phyloP scores from a whole-genome alignment of 2,797 vertebrate species.

The Leptoclinus maculatus region DNA sequence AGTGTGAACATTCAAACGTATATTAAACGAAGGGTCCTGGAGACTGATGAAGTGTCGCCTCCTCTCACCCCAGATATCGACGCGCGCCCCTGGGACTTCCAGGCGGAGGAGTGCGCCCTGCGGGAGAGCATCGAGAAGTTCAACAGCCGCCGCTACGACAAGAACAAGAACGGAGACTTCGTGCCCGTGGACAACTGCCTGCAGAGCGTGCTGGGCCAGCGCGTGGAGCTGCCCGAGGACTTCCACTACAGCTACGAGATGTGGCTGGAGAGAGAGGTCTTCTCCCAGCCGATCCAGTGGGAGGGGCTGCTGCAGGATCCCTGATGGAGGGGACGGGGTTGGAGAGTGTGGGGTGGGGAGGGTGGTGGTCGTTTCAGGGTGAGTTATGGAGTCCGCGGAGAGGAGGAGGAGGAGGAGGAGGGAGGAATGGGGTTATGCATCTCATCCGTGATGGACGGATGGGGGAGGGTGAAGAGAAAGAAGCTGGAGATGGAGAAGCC shows the following conservation, averaged over 20 bases:
- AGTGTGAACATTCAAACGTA: background rate
- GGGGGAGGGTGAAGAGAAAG: background rate
- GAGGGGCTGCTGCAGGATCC: slow-evolving; percentile 91
- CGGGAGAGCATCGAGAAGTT: slow-evolving; percentile 96
- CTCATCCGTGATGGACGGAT: background rate
- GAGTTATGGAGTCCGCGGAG: background rate
- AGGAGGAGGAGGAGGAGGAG: background rate
- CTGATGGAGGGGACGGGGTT: slow-evolving; percentile 36
- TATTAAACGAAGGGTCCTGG: background rate
- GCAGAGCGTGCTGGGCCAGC: slow-evolving; percentile 95
- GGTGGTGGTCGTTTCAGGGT: background rate
- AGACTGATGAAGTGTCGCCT: background rate
- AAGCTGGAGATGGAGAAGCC: slow-evolving; percentile 6
- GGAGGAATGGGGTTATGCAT: background rate
- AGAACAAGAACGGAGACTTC: slow-evolving; percentile 87
- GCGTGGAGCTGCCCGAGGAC: slow-evolving; percentile 91
- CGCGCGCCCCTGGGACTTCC: slow-evolving; percentile 97
- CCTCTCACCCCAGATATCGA: slow-evolving; percentile 88
- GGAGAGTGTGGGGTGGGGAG: background rate
- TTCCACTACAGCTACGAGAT: slow-evolving; percentile 96
- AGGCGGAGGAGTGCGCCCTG: slow-evolving; percentile 96
- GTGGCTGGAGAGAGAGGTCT: slow-evolving; percentile 97
- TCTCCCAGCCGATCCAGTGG: slow-evolving; percentile 96
- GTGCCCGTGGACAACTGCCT: slow-evolving; percentile 96
- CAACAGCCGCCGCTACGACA: slow-evolving; percentile 93